A percentile compares a stretch with the other conserved stretches of the same genome.
These are phyloP conservation scores for Oedothorax gibbosus DNA, from an alignment of 1,140 invertebrate species.

Conservation along the genomic window DNA sequence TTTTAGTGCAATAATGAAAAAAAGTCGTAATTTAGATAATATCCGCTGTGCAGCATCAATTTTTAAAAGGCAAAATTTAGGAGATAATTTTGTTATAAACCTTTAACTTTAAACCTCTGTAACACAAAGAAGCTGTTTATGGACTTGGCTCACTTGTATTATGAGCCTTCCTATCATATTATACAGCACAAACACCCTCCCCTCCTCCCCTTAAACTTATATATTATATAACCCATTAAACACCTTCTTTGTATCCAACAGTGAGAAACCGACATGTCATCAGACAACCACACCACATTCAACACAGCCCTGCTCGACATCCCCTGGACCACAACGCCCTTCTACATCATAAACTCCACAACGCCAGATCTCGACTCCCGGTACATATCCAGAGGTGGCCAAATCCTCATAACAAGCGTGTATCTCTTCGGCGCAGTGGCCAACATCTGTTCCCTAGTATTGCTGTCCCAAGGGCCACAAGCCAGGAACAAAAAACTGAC, in stretches of 20 bases:
- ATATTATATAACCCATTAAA: neutral
- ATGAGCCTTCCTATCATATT: too few species aligned
- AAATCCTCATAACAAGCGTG: slow-evolving; percentile 40
- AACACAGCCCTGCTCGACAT: neutral
- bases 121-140: too few species aligned
- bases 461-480: slow-evolving; percentile 65
- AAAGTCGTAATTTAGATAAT: too few species aligned
- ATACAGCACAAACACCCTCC: too few species aligned
- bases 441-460: slow-evolving; percentile 40
- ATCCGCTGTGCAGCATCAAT: too few species aligned
- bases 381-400: slow-evolving; percentile 26
- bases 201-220: too few species aligned
- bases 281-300: neutral
- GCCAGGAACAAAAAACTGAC: slow-evolving; percentile 80
- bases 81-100: too few species aligned
- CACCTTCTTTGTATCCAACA: neutral
- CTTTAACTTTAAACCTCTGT: too few species aligned
- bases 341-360: neutral
- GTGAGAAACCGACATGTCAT: neutral
- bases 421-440: slow-evolving; percentile 48
- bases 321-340: slow-evolving; percentile 13
- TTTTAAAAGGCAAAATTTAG: too few species aligned
- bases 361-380: slow-evolving; percentile 7
- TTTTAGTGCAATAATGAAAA: too few species aligned
- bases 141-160: too few species aligned